Percentiles rank a stretch among this genome's conserved stretches.
Evolutionary conservation across 2,888 invertebrate species (phyloP).

Genomic region (Smittia sp.): DNA sequence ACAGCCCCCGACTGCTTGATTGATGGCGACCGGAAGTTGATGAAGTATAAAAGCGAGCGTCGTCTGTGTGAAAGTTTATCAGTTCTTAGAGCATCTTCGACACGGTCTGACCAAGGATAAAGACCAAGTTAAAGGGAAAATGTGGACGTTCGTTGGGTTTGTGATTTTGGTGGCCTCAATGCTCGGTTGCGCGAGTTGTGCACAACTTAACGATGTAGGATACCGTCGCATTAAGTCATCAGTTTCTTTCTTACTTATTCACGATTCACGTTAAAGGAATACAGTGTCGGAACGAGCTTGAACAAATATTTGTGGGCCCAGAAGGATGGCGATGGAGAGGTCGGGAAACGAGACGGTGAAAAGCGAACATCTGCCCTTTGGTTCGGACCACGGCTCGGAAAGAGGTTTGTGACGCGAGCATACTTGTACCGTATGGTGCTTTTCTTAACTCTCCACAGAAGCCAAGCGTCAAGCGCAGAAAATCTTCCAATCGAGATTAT

Average conservation of each 20-base stretch:
- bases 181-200: neutral
- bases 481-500: slow-evolving; percentile 13
- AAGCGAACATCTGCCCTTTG: neutral
- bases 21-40: neutral
- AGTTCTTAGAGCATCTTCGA: neutral
- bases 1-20: slow-evolving; percentile 29
- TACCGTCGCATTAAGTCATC: neutral
- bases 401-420: too few species aligned
- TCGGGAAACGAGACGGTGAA: neutral
- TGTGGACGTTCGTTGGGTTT: slow-evolving; percentile 5
- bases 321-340: neutral
- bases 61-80: neutral
- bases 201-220: slow-evolving; percentile 25
- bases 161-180: slow-evolving; percentile 17
- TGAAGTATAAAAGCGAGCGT: slow-evolving; percentile 10
- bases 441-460: neutral
- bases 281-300: slow-evolving; percentile 29
- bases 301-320: slow-evolving; percentile 30
- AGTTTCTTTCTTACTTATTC: too few species aligned
- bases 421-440: too few species aligned
- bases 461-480: neutral
- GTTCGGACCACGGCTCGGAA: slow-evolving; percentile 25
- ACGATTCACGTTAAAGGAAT: slow-evolving; percentile 19
- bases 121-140: slow-evolving; percentile 19
- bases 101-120: slow-evolving; percentile 10